Base-by-base conservation (phyloP, 2,888 invertebrate species). In the Drosophila nr. medialis region DNA sequence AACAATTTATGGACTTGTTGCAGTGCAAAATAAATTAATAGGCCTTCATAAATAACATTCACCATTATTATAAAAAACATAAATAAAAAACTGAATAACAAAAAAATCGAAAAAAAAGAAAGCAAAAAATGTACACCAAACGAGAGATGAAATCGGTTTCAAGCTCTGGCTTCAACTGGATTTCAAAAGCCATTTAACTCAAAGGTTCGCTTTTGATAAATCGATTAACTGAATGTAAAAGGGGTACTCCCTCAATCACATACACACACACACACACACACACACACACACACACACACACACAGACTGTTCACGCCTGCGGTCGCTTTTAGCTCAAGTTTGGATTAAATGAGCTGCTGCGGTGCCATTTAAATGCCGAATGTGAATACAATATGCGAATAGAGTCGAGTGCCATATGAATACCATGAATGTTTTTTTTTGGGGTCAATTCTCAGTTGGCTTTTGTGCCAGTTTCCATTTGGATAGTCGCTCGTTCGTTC, bases 381-480 rank as follows among this genome's bases (percentile, higher is more conserved):
- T 40, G 42, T 15, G 7, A 24, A 15, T 13, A 40, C 29, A 5
- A 13, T 21, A 34, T 13, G 21, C 32, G 34, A 36, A 53, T 45
- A 30, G 18, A 29, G 21, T 5, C 29, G 40, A 54, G 63, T 54
- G 69, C 24, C 65, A 66, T 53, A 59, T 66, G 67, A 75, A 68
- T 76, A 15, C 15, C 15, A 15, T 45, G 15, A 55, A 55, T n/a
- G 24, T 24, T 34, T 18, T 29, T 18, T 29, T 67, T 72, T 18
- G 1, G 3, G 54, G 64, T 59, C 70, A 69, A 87, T 83, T 75
- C 88, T 72, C 77, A 51, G 60, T 50, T 73, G 75, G 70, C 72
- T 72, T 75, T 68, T 76, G 55, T 74, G 54, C 70, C 53, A 24
- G 18, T 27, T 54, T 76, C 72, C 68, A 85, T 80, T 80, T 75